These are phyloP conservation scores for Ploceus nigricollis DNA, from an alignment of 2,113 vertebrate species.

Conservation along the genomic window DNA sequence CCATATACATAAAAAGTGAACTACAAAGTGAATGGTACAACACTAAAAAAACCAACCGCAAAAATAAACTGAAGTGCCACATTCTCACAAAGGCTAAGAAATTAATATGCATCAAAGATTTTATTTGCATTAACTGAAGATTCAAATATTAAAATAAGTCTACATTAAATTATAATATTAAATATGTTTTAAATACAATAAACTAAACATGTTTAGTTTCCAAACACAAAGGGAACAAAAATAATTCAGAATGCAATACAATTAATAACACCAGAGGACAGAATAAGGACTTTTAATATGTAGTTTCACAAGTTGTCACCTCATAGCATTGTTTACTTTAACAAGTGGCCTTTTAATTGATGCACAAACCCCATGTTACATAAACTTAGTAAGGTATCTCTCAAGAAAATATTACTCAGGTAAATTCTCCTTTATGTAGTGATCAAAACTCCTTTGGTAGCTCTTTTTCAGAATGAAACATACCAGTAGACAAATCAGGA, in stretches of 20 bases:
- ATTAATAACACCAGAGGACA: slow-evolving; percentile 47
- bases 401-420: slow-evolving; percentile 70
- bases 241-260: slow-evolving; percentile 49
- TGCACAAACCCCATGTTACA: slow-evolving; percentile 60
- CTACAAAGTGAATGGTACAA: neutral
- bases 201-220: slow-evolving; percentile 53
- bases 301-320: slow-evolving; percentile 40
- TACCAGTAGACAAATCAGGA: slow-evolving; percentile 28
- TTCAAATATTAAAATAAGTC: slow-evolving; percentile 66
- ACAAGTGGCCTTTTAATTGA: slow-evolving; percentile 46
- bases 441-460: slow-evolving; percentile 72
- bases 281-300: slow-evolving; percentile 38
- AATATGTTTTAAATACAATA: slow-evolving; percentile 68
- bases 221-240: slow-evolving; percentile 55
- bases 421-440: slow-evolving; percentile 49
- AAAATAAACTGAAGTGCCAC: neutral
- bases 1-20: neutral
- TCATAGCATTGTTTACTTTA: slow-evolving; percentile 54
- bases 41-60: neutral
- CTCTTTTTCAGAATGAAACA: slow-evolving; percentile 69
- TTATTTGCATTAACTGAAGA: slow-evolving; percentile 58
- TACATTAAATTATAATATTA: slow-evolving; percentile 78
- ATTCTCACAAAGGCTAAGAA: neutral
- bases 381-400: slow-evolving; percentile 51
- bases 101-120: slow-evolving; percentile 42